Base-by-base conservation (phyloP, 2,113 vertebrate species). In the Strix uralensis region DNA sequence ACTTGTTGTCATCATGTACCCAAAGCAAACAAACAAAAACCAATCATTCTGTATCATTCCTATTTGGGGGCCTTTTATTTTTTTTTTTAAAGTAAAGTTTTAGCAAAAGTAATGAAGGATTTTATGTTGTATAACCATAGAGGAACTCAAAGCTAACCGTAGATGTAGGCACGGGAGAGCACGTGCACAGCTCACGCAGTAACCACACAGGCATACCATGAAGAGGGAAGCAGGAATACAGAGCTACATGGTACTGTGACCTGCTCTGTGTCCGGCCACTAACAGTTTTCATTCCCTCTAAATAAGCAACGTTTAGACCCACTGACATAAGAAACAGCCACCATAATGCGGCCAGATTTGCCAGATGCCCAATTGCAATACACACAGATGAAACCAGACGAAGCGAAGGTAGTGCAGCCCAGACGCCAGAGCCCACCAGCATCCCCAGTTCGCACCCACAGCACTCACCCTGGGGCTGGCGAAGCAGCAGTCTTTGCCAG, bases 91-190 rank as follows among this genome's bases (percentile, higher is more conserved):
- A 49, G 9, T 58, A 6, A 81, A 61, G 10, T 78, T 78, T 85
- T 26, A 69, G 30, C 11, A 75, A 80, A 80, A 92, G 44, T 11
- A 85, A 74, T 29, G 10, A 82, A 79, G 19, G 70, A 23, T 79
- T 93, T 95, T 44, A 10, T 34, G 21, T 22, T 77, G 51, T 25
- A 51, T 14, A 66, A 46, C 36, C 14, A 61, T 22, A 57, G n/a
- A 65, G 29, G 7, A 69, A 88, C 21, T 69, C 25, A 73, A 85
- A 77, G 26, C 58, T 73, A 83, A 42, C 11, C 10, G 80, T 58
- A 65, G 86, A 38, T 1, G 3, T 2, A 70, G 19, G 32, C 25
- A 58, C 1, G 1, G 42, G 20, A 63, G 42, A 70, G 36, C 0
- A 62, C 18, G 11, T 11, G 8, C 52, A 62, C 21, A 90, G 44